A percentile compares a stretch with the other conserved stretches of the same genome.
Evolutionary conservation across 2,113 vertebrate species (phyloP).

Genomic region (Chiloscyllium plagiosum): DNA sequence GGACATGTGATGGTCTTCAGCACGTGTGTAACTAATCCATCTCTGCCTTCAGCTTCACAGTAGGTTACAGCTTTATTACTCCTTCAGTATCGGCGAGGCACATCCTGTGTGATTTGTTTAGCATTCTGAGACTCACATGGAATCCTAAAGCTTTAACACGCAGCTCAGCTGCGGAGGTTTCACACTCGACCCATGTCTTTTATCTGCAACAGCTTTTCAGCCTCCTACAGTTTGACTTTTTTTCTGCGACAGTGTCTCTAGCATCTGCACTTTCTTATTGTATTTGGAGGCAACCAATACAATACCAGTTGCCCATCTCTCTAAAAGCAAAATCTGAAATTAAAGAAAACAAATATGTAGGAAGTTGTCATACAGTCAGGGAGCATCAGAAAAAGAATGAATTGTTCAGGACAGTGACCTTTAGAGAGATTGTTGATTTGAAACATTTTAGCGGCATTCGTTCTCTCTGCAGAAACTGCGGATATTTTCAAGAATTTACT

Average conservation of each 20-base stretch:
- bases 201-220: background rate
- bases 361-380: background rate
- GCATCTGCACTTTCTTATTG: background rate
- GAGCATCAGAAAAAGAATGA: background rate
- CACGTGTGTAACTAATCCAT: background rate
- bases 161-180: background rate
- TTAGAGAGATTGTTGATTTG: background rate
- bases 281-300: background rate
- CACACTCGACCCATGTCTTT: background rate
- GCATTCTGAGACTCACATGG: background rate
- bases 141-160: background rate
- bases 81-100: background rate
- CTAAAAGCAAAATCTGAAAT: background rate
- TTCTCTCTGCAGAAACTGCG: background rate
- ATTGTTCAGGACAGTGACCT: background rate
- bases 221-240: background rate
- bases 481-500: too few relatives aligned
- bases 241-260: background rate
- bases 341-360: background rate
- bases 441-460: too few relatives aligned
- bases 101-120: background rate
- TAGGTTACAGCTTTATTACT: background rate
- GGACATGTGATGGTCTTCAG: background rate
- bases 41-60: background rate
- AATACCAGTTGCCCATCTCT: background rate